A percentile compares a stretch with the other conserved stretches of the same genome.
Conservation (phyloP, 64 coral and sea anemone species). For the Montipora cactus region DNA sequence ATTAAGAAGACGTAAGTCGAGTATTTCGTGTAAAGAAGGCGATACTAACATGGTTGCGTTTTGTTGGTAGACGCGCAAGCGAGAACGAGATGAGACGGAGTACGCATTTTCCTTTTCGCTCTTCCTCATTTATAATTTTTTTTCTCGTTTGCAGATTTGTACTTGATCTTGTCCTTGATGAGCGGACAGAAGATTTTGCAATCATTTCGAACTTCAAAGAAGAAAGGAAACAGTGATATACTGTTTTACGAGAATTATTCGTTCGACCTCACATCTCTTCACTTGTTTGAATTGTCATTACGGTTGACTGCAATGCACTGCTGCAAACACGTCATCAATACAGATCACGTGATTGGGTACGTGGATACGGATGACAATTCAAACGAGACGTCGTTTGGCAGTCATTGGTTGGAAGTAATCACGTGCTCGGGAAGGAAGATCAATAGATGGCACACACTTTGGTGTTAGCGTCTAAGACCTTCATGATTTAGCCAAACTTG, state of each 20-base stretch:
- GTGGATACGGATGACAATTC: constrained; percentile 49
- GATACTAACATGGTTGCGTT: too few species aligned
- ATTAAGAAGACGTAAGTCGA: too few species aligned
- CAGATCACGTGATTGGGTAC: constrained; percentile 60
- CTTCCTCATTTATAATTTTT: neutral
- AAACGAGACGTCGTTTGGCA: constrained; percentile 38
- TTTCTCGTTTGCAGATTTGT: constrained; percentile 61
- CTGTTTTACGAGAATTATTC: constrained; percentile 80
- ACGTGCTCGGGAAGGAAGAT: constrained; percentile 55
- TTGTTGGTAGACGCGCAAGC: too few species aligned
- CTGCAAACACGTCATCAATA: constrained; percentile 76
- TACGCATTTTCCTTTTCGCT: too few species aligned
- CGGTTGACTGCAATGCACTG: constrained; percentile 75
- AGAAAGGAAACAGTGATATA: constrained; percentile 72
- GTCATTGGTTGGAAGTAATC: constrained; percentile 78
- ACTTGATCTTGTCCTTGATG: constrained; percentile 34
- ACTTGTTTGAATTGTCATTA: constrained; percentile 16
- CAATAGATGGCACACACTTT: constrained; percentile 76
- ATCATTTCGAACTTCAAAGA: constrained; percentile 50
- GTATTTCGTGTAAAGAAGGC: too few species aligned
- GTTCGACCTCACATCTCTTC: constrained; percentile 50
- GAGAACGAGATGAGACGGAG: too few species aligned
- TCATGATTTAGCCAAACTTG: neutral
- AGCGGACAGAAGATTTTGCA: constrained; percentile 21
- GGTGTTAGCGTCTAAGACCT: constrained; percentile 16